Percentiles rank a stretch among this genome's conserved stretches.
Evolutionary conservation across 2,888 invertebrate species (phyloP).

Genomic region (Torymus aiolomorphi): DNA sequence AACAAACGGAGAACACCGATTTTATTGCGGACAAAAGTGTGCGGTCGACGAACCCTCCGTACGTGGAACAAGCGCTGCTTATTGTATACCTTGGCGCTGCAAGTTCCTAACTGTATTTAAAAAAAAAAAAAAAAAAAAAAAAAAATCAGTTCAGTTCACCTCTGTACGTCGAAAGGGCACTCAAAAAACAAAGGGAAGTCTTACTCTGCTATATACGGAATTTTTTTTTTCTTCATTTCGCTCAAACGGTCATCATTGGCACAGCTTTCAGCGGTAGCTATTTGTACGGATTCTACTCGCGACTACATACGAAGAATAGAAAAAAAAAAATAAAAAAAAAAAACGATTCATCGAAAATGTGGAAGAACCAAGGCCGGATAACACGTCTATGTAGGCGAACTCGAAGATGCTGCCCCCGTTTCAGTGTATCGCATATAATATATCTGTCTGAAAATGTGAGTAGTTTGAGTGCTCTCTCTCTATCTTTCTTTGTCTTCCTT

Average conservation of each 20-base stretch:
- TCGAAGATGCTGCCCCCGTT: conserved; percentile 20
- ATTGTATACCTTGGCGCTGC: not conserved
- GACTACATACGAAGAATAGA: too few species aligned
- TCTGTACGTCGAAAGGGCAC: conserved; percentile 31
- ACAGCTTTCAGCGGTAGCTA: conserved; percentile 41
- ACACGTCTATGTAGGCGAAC: conserved; percentile 25
- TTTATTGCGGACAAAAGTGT: not conserved
- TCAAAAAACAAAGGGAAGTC: conserved; percentile 29
- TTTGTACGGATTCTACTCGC: too few species aligned
- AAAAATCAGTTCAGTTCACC: conserved; percentile 13
- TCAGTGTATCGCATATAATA: conserved; percentile 36
- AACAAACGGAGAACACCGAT: too few species aligned
- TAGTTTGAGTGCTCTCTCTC: conserved; percentile 43
- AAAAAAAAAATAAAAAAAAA: too few species aligned
- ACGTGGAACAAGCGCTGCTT: not conserved
- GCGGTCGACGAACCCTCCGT: not conserved
- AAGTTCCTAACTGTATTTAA: conserved; percentile 3
- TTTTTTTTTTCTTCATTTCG: not conserved
- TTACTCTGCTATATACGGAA: too few species aligned
- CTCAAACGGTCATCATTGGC: conserved; percentile 43
- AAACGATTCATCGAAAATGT: not conserved
- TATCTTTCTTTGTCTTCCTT: not conserved
- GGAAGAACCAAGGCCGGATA: conserved; percentile 51
- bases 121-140: not conserved
- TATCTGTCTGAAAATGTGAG: conserved; percentile 13